Evolutionary conservation across 2,888 invertebrate genomes (phyloP), one percentile per base, ranked within the genome.

Genomic region (Neelides folsomi): DNA sequence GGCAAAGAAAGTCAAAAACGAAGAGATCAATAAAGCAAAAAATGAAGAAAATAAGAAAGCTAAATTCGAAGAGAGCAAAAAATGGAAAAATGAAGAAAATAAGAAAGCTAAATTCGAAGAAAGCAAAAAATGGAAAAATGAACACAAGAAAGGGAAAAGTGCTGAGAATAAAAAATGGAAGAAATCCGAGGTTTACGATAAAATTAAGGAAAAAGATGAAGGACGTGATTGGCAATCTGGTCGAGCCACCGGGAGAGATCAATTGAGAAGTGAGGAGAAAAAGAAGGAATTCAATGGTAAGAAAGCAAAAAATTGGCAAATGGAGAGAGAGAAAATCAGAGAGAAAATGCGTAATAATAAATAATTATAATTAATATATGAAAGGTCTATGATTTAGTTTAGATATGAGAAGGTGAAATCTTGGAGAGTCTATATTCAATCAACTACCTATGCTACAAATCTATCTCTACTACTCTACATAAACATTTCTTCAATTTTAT

Each of bases 281-380:
- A 18, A 50, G 27, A 27, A 27, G n/a, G 42, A 52, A 12, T 27
- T 15, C 6, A 38, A 15, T 43, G 48, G 51, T 2, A 58, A 62
- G 48, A 48, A 53, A 38, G 55, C 50, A 9, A 56, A 58, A 27
- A 60, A 54, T 49, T 59, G 60, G 60, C 62, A 60, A 50, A 51
- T 55, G 36, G 59, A 61, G 27, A 52, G 56, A 38, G 59, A 55
- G 16, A 51, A 53, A 15, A 46, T 49, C n/a, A 49, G 59, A 20
- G 61, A 55, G 27, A 60, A 57, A 47, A 42, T 57, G 10, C 49
- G 59, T 37, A 36, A 37, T 18, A 51, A 51, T 15, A 46, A 50
- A 38, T 20, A 40, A 54, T 43, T 18, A 45, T n/a, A 39, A 38
- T 16, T 18, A 43, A 43, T 16, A 35, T 5, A 18, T 7, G n/a